Evolutionary conservation across 2,888 invertebrate genomes (phyloP).

Genomic region (Cristatella mucedo): DNA sequence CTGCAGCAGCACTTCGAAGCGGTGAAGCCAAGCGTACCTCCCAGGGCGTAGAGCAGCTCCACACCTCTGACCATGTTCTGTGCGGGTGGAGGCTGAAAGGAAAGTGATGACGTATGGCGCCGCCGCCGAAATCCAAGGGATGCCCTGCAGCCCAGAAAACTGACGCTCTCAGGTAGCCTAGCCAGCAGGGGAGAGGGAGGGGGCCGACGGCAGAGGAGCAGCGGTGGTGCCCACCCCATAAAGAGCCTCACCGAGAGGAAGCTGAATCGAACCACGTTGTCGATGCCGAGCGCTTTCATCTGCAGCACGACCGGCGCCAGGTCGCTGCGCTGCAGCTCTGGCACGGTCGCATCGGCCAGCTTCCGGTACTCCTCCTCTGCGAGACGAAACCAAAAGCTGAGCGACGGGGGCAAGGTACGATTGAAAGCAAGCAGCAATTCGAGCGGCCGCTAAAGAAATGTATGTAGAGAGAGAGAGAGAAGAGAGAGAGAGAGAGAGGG

Average conservation of each 20-base stretch:
- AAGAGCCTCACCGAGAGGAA: conserved; percentile 53
- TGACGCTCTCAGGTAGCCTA: neutral
- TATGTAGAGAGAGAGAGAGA: too few relatives aligned
- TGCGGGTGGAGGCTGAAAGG: conserved; percentile 60
- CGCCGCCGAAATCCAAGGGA: too few relatives aligned
- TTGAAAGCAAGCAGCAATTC: too few relatives aligned
- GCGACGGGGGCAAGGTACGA: too few relatives aligned
- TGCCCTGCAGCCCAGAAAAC: neutral
- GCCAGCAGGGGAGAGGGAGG: too few relatives aligned
- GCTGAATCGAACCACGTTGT: conserved; percentile 73
- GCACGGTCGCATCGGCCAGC: conserved; percentile 56
- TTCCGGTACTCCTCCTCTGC: conserved; percentile 55
- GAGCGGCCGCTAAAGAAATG: too few relatives aligned
- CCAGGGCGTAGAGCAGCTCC: conserved; percentile 69
- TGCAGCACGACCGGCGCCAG: conserved; percentile 68
- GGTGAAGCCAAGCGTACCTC: conserved; percentile 29
- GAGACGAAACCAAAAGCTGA: conserved; percentile 11
- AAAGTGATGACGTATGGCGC: too few relatives aligned
- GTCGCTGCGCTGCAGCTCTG: conserved; percentile 81
- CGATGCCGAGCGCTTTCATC: conserved; percentile 80
- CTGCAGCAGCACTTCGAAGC: too few relatives aligned
- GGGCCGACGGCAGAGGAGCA: conserved; percentile 4
- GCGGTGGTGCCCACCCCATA: conserved; percentile 10
- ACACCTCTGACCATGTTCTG: conserved; percentile 65
- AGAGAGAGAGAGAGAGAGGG: too few relatives aligned